Conservation (phyloP, 2,888 invertebrate species). For the Patella pellucida region DNA sequence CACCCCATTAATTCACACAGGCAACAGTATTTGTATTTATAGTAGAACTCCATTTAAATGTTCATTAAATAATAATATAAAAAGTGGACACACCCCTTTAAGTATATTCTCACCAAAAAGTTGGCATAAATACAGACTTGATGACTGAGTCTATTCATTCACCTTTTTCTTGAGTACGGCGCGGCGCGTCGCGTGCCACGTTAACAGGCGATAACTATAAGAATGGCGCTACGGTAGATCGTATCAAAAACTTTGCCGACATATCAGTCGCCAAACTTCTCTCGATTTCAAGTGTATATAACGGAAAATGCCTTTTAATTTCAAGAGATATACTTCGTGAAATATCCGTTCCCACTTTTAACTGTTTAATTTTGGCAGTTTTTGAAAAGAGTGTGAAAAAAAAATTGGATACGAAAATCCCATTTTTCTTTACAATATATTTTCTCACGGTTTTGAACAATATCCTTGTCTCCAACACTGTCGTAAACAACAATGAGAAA, state of each 20-base stretch:
- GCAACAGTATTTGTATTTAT: too few species aligned
- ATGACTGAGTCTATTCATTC: not conserved
- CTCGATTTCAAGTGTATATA: slow-evolving; percentile 12
- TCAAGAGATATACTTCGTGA: slow-evolving; percentile 10
- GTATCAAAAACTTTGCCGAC: not conserved
- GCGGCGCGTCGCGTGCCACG: slow-evolving; percentile 11
- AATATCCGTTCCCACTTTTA: slow-evolving; percentile 4
- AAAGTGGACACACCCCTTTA: too few species aligned
- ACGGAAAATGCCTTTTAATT: slow-evolving; percentile 17
- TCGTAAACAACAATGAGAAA: too few species aligned
- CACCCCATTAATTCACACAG: too few species aligned
- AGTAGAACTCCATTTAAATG: too few species aligned
- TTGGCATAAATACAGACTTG: not conserved
- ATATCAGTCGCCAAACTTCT: slow-evolving; percentile 12
- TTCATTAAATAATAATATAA: too few species aligned
- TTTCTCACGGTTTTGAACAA: too few species aligned
- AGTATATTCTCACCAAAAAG: too few species aligned
- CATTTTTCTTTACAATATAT: too few species aligned
- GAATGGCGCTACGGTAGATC: not conserved
- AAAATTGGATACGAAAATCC: too few species aligned
- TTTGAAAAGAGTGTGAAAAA: slow-evolving; percentile 1
- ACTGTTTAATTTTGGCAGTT: slow-evolving; percentile 5
- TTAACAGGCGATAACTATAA: not conserved
- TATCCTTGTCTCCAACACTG: too few species aligned
- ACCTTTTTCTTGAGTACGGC: slow-evolving; percentile 1